Base-by-base conservation (phyloP, 2,797 vertebrate genomes). In the Kryptopterus vitreolus region DNA sequence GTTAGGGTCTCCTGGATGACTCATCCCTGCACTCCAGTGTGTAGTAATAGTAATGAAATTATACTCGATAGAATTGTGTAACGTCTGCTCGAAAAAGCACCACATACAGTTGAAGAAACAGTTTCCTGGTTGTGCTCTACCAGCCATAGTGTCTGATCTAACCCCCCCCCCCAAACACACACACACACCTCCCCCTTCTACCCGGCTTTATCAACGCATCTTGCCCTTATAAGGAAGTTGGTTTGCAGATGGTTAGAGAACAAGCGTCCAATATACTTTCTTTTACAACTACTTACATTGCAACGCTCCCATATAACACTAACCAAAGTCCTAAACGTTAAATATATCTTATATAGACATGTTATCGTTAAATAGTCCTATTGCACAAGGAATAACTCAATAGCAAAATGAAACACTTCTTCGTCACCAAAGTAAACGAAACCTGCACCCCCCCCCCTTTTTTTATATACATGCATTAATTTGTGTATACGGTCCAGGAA, bases 191-290 rank as follows among this genome's bases (percentile, higher is more conserved):
- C 57, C 10, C 1, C 57, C n/a, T 24, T 11, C 24, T 13, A 43
- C 24, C 31, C 15, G 31, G 77, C 6, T 66, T 61, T 18, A 83
- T 66, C 66, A 76, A 81, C 81, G 76, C 81, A 78, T 35, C 26
- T 76, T 91, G 79, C 61, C 93, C 93, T 88, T 92, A 91, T 92
- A 92, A 65, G 92, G 91, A 6, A 88, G 92, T 78, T 77, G 80
- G 71, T 84, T 74, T 16, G 35, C 55, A 65, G 78, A 79, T 35
- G 35, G 38, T 77, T 65, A 63, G 24, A 76, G 83, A 79, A 85
- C 76, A 31, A 80, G 73, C 10, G 38, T 50, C 57, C 77, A 46
- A 15, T 38, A 15, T 38, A 66, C 55, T 29, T 82, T 58, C 62
- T 4, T 15, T 74, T 81, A 73, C 53, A 76, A 66, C 22, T 29